Conservation (phyloP, 1,140 invertebrate species). For the Leptinotarsa lineolata region DNA sequence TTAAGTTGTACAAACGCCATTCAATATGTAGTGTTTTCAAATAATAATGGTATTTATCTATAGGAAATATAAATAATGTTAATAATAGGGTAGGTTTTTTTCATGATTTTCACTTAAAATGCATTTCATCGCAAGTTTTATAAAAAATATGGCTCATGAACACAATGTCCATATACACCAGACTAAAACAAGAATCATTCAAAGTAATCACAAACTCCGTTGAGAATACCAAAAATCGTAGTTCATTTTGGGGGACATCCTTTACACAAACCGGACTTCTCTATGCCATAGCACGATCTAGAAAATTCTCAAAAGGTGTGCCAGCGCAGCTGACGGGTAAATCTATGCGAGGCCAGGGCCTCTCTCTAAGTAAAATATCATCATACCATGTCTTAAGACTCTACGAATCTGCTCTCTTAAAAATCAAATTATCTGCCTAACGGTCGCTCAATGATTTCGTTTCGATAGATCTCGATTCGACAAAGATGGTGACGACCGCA, state of each 20-base stretch:
- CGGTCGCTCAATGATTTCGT: conserved; percentile 1
- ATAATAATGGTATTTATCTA: conserved; percentile 1
- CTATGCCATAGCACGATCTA: conserved; percentile 14
- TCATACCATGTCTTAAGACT: conserved; percentile 14
- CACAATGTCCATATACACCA: conserved; percentile 1
- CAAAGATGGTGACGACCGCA: conserved; percentile 23
- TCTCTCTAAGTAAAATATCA: conserved; percentile 8
- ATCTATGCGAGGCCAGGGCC: conserved; percentile 11
- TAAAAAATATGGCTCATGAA: not conserved
- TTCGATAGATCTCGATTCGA: conserved; percentile 8
- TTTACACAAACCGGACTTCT: conserved; percentile 9
- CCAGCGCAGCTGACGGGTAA: conserved; percentile 6
- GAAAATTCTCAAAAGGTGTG: conserved; percentile 12
- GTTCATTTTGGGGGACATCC: not conserved
- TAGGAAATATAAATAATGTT: conserved; percentile 3
- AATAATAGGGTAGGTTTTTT: not conserved
- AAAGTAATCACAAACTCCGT: not conserved
- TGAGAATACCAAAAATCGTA: not conserved
- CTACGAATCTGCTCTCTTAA: too few relatives aligned
- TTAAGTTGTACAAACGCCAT: conserved; percentile 12
- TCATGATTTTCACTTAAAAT: not conserved
- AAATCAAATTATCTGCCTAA: not conserved
- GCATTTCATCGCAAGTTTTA: not conserved
- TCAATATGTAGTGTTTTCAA: not conserved
- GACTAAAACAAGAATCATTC: not conserved